phyloP scores from a whole-genome alignment of 92 coral and sea anemone species.

The Actinernus sp. region DNA sequence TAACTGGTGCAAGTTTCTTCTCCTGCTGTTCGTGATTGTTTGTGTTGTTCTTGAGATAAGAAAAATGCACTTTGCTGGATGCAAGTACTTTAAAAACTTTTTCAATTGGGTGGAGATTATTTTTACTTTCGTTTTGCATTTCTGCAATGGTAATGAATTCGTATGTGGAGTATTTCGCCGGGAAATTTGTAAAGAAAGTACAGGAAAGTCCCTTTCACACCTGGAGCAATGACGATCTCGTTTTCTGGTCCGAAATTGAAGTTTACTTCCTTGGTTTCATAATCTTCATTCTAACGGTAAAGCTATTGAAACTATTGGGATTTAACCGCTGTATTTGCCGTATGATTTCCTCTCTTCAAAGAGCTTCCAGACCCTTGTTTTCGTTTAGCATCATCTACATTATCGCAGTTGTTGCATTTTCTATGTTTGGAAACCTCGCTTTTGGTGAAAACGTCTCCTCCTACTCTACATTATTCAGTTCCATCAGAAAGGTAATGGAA shows the following conservation, averaged over 20 bases:
- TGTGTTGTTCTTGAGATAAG: conserved; percentile 56
- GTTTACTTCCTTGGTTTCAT: conserved; percentile 69
- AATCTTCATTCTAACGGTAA: conserved; percentile 70
- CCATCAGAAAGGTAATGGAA: conserved; percentile 53
- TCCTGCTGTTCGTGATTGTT: conserved; percentile 53
- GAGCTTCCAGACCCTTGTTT: conserved; percentile 36
- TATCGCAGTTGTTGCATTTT: conserved; percentile 65
- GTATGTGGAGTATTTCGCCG: conserved; percentile 65
- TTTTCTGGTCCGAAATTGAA: conserved; percentile 70
- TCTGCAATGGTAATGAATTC: conserved; percentile 67
- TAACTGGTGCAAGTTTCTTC: conserved; percentile 50
- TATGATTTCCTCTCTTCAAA: conserved; percentile 49
- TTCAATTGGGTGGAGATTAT: conserved; percentile 81
- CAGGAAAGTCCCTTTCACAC: conserved; percentile 74
- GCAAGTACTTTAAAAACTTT: conserved; percentile 56
- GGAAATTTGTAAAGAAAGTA: conserved; percentile 64
- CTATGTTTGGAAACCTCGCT: conserved; percentile 68
- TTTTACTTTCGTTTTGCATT: conserved; percentile 23
- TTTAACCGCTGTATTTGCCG: conserved; percentile 72
- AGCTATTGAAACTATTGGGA: conserved; percentile 61
- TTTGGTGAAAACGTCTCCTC: conserved; percentile 58
- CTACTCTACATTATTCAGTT: conserved; percentile 49
- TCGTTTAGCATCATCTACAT: conserved; percentile 74
- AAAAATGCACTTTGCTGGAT: conserved; percentile 55
- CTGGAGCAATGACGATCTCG: conserved; percentile 75